Evolutionary conservation across 2,113 vertebrate species (phyloP).

Genomic region (Abramis brama): DNA sequence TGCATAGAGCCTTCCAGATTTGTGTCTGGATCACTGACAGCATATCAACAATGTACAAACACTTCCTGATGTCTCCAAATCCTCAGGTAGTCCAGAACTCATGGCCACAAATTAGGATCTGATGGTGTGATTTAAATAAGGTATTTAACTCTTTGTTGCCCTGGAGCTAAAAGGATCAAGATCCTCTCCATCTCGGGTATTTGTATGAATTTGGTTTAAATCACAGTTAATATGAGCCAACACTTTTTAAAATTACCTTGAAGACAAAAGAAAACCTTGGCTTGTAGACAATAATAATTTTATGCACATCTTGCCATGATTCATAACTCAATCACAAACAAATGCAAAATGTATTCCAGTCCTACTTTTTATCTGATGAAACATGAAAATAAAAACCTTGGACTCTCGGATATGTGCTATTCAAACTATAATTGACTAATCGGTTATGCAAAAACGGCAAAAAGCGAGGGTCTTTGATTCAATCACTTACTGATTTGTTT

Average conservation of each 20-base stretch:
- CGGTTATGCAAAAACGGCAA: not conserved
- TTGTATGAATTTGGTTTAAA: not conserved
- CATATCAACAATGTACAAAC: slow-evolving; percentile 57
- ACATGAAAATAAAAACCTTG: not conserved
- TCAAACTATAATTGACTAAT: not conserved
- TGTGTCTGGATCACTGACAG: slow-evolving; percentile 53
- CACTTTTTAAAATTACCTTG: not conserved
- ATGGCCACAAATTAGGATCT: not conserved
- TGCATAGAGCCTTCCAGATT: slow-evolving; percentile 62
- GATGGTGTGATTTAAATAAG: not conserved
- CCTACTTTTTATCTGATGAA: not conserved
- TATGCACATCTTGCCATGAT: not conserved
- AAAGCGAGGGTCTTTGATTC: too few species aligned
- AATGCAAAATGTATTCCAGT: not conserved
- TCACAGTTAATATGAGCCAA: not conserved
- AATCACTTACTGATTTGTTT: not conserved
- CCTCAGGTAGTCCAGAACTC: slow-evolving; percentile 20
- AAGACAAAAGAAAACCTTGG: not conserved
- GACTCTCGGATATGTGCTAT: not conserved
- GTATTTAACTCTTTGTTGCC: not conserved
- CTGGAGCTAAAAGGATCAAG: slow-evolving; percentile 4
- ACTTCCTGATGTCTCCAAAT: slow-evolving; percentile 66
- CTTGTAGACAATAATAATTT: not conserved
- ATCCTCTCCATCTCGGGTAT: not conserved
- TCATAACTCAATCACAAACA: not conserved